phyloP scores from a whole-genome alignment of 2,888 invertebrate genomes.

The Eumacrocentrus americanus region DNA sequence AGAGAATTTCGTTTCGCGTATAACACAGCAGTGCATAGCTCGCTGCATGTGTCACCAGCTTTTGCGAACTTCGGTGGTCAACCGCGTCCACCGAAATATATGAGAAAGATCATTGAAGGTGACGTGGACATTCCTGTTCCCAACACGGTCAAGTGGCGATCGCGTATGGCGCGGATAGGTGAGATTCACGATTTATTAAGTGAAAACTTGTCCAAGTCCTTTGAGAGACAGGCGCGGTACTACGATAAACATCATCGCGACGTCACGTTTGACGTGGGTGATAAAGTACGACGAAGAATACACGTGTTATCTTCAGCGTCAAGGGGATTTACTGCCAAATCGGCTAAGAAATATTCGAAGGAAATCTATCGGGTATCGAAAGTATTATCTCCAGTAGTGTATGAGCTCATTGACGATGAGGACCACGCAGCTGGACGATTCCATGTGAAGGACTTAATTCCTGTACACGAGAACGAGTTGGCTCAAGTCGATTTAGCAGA shows the following conservation, averaged over 20 bases:
- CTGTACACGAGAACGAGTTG: too few species aligned
- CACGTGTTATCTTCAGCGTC: neutral
- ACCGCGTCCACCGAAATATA: too few species aligned
- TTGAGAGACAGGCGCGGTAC: neutral
- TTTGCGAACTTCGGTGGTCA: too few species aligned
- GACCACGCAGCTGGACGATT: too few species aligned
- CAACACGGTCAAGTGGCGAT: neutral
- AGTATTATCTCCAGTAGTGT: neutral
- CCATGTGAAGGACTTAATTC: too few species aligned
- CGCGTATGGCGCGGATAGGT: neutral
- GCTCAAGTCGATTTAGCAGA: too few species aligned
- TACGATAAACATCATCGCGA: conserved; percentile 15
- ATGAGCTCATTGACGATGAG: neutral
- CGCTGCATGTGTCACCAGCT: too few species aligned
- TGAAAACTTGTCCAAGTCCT: neutral
- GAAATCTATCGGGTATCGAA: neutral
- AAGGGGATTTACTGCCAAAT: neutral
- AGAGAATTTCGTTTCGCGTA: conserved; percentile 1
- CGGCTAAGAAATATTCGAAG: neutral
- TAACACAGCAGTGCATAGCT: conserved; percentile 3
- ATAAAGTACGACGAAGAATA: neutral
- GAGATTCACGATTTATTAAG: neutral
- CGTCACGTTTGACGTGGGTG: neutral
- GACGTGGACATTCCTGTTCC: neutral
- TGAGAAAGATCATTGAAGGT: neutral